Base-by-base conservation (phyloP, 2,888 invertebrate genomes). In the Harpagoxenus sublaevis region DNA sequence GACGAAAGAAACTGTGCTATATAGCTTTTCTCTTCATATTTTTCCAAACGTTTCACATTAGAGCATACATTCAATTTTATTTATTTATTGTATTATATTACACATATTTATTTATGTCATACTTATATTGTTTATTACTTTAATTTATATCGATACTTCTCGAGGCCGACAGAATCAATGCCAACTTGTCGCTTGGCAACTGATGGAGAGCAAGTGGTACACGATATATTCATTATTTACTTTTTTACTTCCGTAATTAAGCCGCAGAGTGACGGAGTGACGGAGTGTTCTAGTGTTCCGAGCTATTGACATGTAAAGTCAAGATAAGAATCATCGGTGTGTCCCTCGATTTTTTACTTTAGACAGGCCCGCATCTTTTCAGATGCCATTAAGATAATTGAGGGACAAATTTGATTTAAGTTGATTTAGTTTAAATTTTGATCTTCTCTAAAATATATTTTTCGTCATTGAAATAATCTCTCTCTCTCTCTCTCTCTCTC, bases 231-330 rank as follows among this genome's bases (percentile, higher is more conserved):
- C 31, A 35, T 15, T 62, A 48, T 62, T 74, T 75, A 31, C 5
- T 48, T 63, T 48, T 48, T 48, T 31, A n/a, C n/a, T 74, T 35
- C 5, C 12, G 2, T n/a, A 45, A 23, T 23, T 23, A 23, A 60
- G 4, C n/a, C 15, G 35, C 35, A 48, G 15, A 75, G 48, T 75
- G 35, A 75, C 42, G 23, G 23, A 23, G 23, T 23, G 23, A n/a
- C 15, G 35, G 45, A n/a, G 31, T 15, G 45, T 45, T 60, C 62
- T 18, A 75, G 4, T 75, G 4, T 75, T 62, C 9, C 23, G 45
- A 60, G 15, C 9, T 45, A 75, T 62, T 48, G 62, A 62, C 45
- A 35, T n/a, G n/a, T 62, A 62, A 48, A 62, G 28, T 48, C 63
- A 4, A 48, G 48, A 74, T 62, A 62, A 62, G 31, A 8, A 48